These are phyloP conservation scores for Falco naumanni DNA, from an alignment of 2,797 vertebrate genomes.

Conservation along the genomic window DNA sequence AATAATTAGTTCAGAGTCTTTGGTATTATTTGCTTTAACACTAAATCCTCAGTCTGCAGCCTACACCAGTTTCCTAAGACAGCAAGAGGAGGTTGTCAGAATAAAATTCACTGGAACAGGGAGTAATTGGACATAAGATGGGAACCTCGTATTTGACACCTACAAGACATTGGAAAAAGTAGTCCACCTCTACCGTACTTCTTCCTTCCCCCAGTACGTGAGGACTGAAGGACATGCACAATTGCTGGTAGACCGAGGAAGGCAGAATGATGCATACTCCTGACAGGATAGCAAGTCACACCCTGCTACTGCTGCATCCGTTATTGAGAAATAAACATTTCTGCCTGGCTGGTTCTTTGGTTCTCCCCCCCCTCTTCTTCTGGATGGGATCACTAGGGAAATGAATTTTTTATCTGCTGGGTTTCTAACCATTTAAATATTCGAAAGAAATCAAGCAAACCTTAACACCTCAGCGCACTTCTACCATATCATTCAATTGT, in stretches of 20 bases:
- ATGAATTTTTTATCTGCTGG: not conserved
- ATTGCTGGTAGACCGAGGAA: not conserved
- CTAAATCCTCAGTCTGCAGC: not conserved
- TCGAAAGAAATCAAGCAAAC: not conserved
- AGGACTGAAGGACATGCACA: not conserved
- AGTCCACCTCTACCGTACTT: not conserved
- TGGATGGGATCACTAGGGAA: not conserved
- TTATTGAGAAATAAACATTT: not conserved
- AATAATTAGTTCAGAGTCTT: not conserved
- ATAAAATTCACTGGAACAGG: not conserved
- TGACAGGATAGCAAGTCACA: not conserved
- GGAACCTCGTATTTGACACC: not conserved
- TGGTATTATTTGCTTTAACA: not conserved
- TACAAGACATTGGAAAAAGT: not conserved
- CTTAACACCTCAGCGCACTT: not conserved
- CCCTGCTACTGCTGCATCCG: not conserved
- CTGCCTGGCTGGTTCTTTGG: not conserved
- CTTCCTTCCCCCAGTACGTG: not conserved
- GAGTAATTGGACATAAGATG: not conserved
- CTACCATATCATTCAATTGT: not conserved
- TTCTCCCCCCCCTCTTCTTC: not conserved
- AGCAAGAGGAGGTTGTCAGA: not conserved
- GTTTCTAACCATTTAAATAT: not conserved
- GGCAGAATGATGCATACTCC: not conserved
- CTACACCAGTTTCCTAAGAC: not conserved